Evolutionary conservation across 2,888 invertebrate species (phyloP).

Genomic region (Blera fallax): DNA sequence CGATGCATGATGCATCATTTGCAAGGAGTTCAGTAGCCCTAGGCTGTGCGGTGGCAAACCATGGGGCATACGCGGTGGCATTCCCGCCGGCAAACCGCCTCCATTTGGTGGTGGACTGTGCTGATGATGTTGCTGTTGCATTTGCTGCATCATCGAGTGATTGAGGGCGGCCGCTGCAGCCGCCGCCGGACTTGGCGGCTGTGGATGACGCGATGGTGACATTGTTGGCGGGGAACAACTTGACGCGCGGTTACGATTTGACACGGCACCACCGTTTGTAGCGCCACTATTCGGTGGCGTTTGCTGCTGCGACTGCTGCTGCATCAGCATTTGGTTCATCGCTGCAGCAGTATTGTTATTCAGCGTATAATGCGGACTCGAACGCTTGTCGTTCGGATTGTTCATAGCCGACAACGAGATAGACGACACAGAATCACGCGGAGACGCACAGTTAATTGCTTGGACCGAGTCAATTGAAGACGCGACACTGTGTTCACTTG

Average conservation of each 20-base stretch:
- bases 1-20: constrained; percentile 90
- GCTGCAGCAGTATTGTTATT: constrained; percentile 72
- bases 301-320: constrained; percentile 77
- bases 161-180: constrained; percentile 78
- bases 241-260: constrained; percentile 77
- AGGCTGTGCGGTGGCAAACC: constrained; percentile 92
- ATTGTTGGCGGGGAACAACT: constrained; percentile 80
- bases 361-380: constrained; percentile 73
- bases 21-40: constrained; percentile 91
- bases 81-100: constrained; percentile 78
- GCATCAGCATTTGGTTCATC: constrained; percentile 70
- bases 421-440: constrained; percentile 61
- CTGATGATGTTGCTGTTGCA: constrained; percentile 83
- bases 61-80: constrained; percentile 86
- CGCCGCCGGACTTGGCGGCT: constrained; percentile 80
- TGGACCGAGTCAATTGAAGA: constrained; percentile 80
- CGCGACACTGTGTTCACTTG: constrained; percentile 84
- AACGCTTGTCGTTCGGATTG: constrained; percentile 77
- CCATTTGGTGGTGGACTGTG: constrained; percentile 85
- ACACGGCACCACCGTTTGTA: constrained; percentile 76
- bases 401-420: constrained; percentile 57
- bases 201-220: constrained; percentile 79
- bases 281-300: constrained; percentile 78
- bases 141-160: constrained; percentile 81
- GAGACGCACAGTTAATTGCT: constrained; percentile 76